Evolutionary conservation across 2,113 vertebrate species (phyloP).

Genomic region (Raja brachyura): DNA sequence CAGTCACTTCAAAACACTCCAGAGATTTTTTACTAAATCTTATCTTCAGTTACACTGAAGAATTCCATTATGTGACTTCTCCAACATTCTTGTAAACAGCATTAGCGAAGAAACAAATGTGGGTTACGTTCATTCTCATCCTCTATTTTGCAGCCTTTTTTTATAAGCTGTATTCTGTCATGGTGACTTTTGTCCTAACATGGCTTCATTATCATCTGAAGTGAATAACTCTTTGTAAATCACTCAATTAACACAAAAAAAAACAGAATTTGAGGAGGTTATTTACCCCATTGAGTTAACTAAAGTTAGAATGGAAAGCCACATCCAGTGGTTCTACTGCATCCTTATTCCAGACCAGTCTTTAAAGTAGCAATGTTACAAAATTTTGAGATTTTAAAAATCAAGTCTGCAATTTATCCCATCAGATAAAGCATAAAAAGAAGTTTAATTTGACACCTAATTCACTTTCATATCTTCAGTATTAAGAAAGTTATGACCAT

Average conservation of each 20-base stretch:
- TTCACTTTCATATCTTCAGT: no score
- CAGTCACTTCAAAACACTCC: slow-evolving; percentile 6
- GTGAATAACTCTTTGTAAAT: neutral
- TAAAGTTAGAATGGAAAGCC: neutral
- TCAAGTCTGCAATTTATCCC: no score
- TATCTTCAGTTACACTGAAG: neutral
- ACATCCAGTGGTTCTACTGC: neutral
- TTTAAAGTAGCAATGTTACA: no score
- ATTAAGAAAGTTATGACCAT: no score
- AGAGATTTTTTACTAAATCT: neutral
- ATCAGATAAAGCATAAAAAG: no score
- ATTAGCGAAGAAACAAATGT: neutral
- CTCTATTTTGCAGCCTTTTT: neutral
- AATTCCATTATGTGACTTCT: neutral
- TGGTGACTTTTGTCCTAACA: neutral
- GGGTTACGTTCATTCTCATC: neutral
- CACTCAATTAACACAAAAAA: neutral
- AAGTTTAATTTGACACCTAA: no score
- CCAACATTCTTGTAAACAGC: neutral
- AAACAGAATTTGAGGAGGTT: neutral
- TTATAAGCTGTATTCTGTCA: slow-evolving; percentile 1
- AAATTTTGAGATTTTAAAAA: no score
- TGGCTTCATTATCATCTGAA: neutral
- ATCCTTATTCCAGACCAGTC: neutral
- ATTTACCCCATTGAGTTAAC: neutral